Percentiles rank a stretch among this genome's conserved stretches.
phyloP scores from a whole-genome alignment of 1,140 invertebrate species.

The Sitobion miscanthi region DNA sequence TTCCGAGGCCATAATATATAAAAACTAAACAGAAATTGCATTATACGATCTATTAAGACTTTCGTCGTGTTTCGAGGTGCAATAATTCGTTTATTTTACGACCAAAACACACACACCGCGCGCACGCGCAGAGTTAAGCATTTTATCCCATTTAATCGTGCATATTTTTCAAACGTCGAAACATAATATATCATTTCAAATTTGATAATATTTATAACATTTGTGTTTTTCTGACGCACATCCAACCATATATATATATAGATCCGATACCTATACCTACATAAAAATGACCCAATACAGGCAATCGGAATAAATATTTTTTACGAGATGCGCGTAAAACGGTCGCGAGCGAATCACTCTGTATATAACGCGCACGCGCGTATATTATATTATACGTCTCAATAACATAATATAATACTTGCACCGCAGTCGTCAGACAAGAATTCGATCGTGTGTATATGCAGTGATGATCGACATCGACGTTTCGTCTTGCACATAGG shows the following conservation, averaged over 20 bases:
- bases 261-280: too few relatives aligned
- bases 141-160: not conserved
- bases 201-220: too few relatives aligned
- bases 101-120: not conserved
- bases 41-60: not conserved
- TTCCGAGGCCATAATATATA: not conserved
- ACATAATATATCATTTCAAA: too few relatives aligned
- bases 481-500: not conserved
- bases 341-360: not conserved
- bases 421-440: not conserved
- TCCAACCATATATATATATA: too few relatives aligned
- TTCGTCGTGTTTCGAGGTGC: too few relatives aligned
- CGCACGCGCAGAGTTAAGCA: not conserved
- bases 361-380: not conserved
- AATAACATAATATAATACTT: not conserved
- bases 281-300: not conserved
- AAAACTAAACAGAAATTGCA: not conserved
- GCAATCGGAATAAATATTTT: too few relatives aligned
- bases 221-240: too few relatives aligned
- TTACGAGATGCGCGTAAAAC: too few relatives aligned
- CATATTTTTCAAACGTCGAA: not conserved
- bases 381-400: not conserved
- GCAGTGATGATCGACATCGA: not conserved
- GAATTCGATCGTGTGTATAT: not conserved
- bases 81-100: not conserved